phyloP scores from a whole-genome alignment of 2,113 vertebrate genomes.

The Tyrannus savana region DNA sequence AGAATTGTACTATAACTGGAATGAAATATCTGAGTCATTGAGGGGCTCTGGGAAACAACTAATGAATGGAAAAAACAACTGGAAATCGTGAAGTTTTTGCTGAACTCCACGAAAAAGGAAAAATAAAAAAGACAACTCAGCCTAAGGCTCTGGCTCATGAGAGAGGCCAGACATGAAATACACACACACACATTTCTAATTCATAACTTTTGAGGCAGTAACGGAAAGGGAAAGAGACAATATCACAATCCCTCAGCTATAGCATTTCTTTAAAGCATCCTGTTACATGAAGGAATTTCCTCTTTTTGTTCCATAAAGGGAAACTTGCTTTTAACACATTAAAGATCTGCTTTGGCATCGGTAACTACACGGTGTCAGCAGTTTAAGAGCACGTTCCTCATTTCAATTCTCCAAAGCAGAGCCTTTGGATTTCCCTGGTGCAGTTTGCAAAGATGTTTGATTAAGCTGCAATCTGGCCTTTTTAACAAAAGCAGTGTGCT shows the following conservation, averaged over 20 bases:
- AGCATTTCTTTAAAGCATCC: conserved; percentile 24
- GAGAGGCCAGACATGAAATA: not conserved
- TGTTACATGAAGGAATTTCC: conserved; percentile 40
- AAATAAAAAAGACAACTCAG: not conserved
- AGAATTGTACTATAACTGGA: not conserved
- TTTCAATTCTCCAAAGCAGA: conserved; percentile 44
- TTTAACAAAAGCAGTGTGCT: not conserved
- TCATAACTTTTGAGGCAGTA: not conserved
- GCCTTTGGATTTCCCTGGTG: conserved; percentile 27
- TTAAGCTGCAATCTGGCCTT: conserved; percentile 40
- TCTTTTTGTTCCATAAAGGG: conserved; percentile 35
- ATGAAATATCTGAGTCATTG: not conserved
- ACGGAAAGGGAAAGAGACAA: not conserved
- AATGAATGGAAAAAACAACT: not conserved
- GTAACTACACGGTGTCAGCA: not conserved
- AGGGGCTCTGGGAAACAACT: not conserved
- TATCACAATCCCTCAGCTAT: not conserved
- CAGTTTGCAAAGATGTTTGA: conserved; percentile 31
- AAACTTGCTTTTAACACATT: conserved; percentile 6
- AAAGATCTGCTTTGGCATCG: not conserved
- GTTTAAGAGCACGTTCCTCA: conserved; percentile 3
- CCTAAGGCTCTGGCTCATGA: not conserved
- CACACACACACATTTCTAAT: not conserved
- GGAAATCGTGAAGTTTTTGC: not conserved
- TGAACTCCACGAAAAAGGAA: not conserved